Percentiles rank a stretch among this genome's conserved stretches.
phyloP scores from a whole-genome alignment of 2,888 invertebrate species.

The Nomada ruficornis region DNA sequence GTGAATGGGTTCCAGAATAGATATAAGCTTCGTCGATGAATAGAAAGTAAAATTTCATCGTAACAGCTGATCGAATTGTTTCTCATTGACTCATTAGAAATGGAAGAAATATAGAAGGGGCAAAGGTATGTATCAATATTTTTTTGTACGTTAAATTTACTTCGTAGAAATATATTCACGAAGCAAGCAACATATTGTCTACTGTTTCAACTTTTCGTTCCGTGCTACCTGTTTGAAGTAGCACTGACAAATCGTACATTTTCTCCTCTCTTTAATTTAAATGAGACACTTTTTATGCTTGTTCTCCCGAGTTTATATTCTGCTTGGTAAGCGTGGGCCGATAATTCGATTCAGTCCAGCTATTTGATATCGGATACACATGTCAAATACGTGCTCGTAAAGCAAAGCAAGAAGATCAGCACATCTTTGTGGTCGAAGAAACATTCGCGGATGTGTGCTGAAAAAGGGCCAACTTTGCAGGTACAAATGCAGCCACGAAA shows the following conservation, averaged over 20 bases:
- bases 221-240: not conserved
- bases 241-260: not conserved
- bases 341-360: conserved; percentile 58
- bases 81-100: too few relatives aligned
- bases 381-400: conserved; percentile 63
- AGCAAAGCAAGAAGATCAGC: conserved; percentile 47
- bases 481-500: conserved; percentile 13
- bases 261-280: conserved; percentile 9
- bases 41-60: too few relatives aligned
- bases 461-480: conserved; percentile 9
- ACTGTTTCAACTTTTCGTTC: not conserved
- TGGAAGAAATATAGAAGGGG: too few relatives aligned
- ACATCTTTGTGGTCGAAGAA: conserved; percentile 14
- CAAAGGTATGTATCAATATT: too few relatives aligned
- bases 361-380: conserved; percentile 65
- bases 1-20: too few relatives aligned
- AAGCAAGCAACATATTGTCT: not conserved
- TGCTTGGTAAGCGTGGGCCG: conserved; percentile 27
- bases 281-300: conserved; percentile 19
- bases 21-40: too few relatives aligned
- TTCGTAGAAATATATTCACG: too few relatives aligned
- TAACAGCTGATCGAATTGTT: too few relatives aligned
- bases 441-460: conserved; percentile 25
- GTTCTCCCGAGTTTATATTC: conserved; percentile 26
- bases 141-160: too few relatives aligned